Evolutionary conservation across 2,113 vertebrate genomes (phyloP).

Genomic region (Chamaetylas fuelleborni): DNA sequence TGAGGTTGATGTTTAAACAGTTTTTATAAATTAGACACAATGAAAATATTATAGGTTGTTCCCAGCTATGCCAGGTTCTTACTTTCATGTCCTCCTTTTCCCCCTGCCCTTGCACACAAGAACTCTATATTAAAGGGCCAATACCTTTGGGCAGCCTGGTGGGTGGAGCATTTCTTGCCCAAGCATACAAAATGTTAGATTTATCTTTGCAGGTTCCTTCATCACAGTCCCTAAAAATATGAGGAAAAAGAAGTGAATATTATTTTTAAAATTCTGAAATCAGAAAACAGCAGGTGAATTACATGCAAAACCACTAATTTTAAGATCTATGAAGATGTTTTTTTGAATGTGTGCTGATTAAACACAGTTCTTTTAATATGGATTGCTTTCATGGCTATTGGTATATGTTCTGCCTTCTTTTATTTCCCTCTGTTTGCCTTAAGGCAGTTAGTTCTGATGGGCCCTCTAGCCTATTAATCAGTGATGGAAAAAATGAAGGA

Average conservation of each 20-base stretch:
- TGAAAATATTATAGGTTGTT: neutral
- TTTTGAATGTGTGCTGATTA: neutral
- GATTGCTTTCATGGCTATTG: neutral
- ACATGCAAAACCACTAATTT: neutral
- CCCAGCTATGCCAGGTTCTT: neutral
- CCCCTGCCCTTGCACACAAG: neutral
- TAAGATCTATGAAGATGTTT: neutral
- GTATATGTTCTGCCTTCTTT: neutral
- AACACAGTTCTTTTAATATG: neutral
- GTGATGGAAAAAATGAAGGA: neutral
- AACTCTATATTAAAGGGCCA: neutral
- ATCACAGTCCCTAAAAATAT: conserved; percentile 88
- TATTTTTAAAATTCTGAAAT: neutral
- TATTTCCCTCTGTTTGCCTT: neutral
- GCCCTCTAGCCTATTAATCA: neutral
- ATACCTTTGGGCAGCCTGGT: conserved; percentile 91
- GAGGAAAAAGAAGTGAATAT: neutral
- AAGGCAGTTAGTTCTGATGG: neutral
- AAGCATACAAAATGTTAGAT: conserved; percentile 92
- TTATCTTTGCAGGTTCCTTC: conserved; percentile 88
- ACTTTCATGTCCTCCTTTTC: neutral
- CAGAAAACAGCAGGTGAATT: neutral
- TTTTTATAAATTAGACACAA: neutral
- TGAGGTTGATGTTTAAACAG: neutral
- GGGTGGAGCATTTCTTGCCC: conserved; percentile 93